Conservation (phyloP, 2,113 vertebrate genomes). For the Epinephelus fuscoguttatus region DNA sequence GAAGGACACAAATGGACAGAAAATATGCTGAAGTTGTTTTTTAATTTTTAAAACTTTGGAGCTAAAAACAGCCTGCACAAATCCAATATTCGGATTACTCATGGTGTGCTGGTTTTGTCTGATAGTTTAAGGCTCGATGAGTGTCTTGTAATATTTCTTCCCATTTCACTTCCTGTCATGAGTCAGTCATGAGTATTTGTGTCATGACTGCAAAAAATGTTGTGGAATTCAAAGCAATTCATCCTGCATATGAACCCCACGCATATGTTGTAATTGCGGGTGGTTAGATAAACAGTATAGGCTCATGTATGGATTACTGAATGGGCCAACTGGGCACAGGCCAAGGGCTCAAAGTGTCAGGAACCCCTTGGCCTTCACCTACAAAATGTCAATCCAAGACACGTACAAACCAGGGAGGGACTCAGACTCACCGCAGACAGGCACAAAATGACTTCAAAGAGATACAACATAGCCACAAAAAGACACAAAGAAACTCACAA, state of each 20-base stretch:
- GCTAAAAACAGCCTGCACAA: slow-evolving; percentile 20
- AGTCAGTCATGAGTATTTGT: background rate
- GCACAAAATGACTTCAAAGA: too few species aligned
- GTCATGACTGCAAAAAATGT: background rate
- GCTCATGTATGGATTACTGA: too few species aligned
- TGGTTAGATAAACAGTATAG: background rate
- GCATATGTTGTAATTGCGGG: background rate
- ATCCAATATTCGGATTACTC: slow-evolving; percentile 31
- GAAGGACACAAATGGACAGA: background rate
- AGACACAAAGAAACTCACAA: too few species aligned
- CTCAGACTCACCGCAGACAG: too few species aligned
- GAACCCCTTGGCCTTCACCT: too few species aligned
- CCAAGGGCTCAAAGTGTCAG: too few species aligned
- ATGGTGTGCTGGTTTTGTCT: background rate
- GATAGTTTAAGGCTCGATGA: background rate
- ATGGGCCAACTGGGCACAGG: too few species aligned
- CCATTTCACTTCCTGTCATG: background rate
- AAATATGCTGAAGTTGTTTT: slow-evolving; percentile 35
- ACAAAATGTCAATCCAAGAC: too few species aligned
- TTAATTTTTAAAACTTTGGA: slow-evolving; percentile 24
- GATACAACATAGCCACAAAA: too few species aligned
- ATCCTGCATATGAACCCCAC: background rate
- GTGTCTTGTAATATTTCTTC: background rate
- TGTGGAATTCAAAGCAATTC: background rate
- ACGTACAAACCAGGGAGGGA: too few species aligned